Percentiles rank a stretch among this genome's conserved stretches.
Evolutionary conservation across 2,113 vertebrate species (phyloP).

Genomic region (Okapia johnstoni): DNA sequence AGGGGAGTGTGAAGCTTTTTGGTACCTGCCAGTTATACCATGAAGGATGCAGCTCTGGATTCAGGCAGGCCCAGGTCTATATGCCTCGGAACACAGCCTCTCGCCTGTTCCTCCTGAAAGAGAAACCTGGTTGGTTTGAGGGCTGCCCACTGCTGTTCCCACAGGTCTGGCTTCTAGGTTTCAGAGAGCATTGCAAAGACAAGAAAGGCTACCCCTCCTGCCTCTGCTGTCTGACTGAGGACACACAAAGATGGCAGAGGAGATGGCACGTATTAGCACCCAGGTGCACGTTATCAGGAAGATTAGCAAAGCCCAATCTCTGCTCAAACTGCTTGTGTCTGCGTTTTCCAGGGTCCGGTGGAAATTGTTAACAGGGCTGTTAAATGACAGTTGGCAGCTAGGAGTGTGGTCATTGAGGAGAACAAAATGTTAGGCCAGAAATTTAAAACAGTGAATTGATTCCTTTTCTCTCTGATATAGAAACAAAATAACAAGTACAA

Average conservation of each 20-base stretch:
- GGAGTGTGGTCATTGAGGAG: neutral
- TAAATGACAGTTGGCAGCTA: neutral
- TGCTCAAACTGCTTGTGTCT: neutral
- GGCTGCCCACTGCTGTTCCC: neutral
- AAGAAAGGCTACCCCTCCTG: neutral
- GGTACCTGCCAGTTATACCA: rapidly evolving
- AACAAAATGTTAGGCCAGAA: neutral
- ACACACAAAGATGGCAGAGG: neutral
- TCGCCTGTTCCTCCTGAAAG: neutral
- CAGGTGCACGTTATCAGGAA: neutral
- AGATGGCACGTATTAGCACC: neutral
- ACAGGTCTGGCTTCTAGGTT: neutral
- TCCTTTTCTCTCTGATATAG: neutral
- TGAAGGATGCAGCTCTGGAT: neutral
- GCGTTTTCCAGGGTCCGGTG: neutral
- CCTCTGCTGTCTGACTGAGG: too few species aligned
- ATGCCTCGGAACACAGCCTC: neutral
- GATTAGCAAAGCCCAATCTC: neutral
- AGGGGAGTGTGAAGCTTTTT: rapidly evolving
- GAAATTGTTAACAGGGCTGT: neutral
- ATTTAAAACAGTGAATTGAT: neutral
- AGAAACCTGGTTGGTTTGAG: neutral
- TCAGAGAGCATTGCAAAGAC: too few species aligned
- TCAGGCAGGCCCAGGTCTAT: neutral
- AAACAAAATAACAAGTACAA: neutral